These are phyloP conservation scores for Gymnoscelis rufifasciata DNA, from an alignment of 2,888 invertebrate species.

Conservation along the genomic window DNA sequence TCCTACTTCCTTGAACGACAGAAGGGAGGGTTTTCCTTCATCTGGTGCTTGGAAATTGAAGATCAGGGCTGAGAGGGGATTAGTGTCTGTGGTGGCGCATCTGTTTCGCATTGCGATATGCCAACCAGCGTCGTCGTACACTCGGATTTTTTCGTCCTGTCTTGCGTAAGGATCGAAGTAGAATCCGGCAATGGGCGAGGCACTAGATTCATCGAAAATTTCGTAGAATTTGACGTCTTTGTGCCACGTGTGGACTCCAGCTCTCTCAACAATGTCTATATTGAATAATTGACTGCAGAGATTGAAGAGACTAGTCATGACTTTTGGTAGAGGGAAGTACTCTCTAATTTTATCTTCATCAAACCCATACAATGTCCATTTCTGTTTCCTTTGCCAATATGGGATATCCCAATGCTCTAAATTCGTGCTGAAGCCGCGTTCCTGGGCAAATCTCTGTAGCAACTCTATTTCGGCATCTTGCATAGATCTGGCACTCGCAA, in stretches of 20 bases:
- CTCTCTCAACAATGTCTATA: constrained; percentile 84
- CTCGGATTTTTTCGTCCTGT: constrained; percentile 80
- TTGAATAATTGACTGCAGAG: constrained; percentile 88
- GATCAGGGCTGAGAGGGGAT: constrained; percentile 89
- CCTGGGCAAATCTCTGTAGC: constrained; percentile 85
- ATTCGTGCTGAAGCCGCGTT: constrained; percentile 83
- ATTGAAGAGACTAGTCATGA: constrained; percentile 87
- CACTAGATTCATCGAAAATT: constrained; percentile 83
- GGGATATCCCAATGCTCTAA: constrained; percentile 91
- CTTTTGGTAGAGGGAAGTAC: constrained; percentile 90
- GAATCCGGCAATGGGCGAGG: constrained; percentile 86
- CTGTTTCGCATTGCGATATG: constrained; percentile 88
- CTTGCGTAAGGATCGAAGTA: constrained; percentile 90
- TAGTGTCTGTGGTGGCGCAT: constrained; percentile 80
- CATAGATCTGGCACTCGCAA: constrained; percentile 84
- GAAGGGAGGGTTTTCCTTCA: constrained; percentile 82
- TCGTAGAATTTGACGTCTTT: constrained; percentile 91
- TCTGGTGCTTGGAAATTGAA: constrained; percentile 88
- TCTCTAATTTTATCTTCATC: constrained; percentile 85
- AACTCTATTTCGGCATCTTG: constrained; percentile 86
- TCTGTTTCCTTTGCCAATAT: constrained; percentile 91
- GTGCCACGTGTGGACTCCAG: constrained; percentile 88
- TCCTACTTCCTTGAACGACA: constrained; percentile 87
- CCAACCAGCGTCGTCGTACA: constrained; percentile 83
- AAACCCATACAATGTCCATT: constrained; percentile 81